phyloP scores from a whole-genome alignment of 2,113 vertebrate species.

The Rhineura floridana region DNA sequence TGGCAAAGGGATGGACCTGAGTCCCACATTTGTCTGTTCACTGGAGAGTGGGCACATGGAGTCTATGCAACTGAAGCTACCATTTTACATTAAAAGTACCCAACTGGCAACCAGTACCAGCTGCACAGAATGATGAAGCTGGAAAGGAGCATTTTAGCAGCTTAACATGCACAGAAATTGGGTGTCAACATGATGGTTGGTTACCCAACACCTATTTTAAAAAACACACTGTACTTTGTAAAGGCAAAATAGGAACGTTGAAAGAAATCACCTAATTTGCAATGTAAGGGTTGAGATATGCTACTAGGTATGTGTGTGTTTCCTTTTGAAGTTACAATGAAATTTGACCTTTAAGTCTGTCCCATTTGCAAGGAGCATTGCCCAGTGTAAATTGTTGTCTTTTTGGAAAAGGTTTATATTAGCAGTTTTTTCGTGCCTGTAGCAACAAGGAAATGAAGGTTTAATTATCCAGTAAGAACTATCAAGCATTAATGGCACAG shows the following conservation, averaged over 20 bases:
- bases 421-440: background rate
- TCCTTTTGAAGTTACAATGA: conserved; percentile 2
- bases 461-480: conserved; percentile 1
- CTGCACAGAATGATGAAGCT: no score
- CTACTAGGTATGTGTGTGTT: conserved; percentile 3
- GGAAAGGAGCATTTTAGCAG: background rate
- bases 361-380: conserved; percentile 17
- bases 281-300: background rate
- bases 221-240: background rate
- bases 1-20: no score
- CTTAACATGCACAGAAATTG: background rate
- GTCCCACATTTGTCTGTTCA: no score
- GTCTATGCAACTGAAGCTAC: no score
- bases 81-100: no score
- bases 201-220: background rate
- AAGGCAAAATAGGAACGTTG: conserved; percentile 14
- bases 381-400: background rate
- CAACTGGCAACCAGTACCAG: no score
- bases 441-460: background rate
- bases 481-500: background rate
- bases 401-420: background rate
- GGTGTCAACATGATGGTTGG: background rate
- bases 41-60: no score
- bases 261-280: conserved; percentile 22
- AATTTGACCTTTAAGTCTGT: background rate